Percentiles rank a stretch among this genome's conserved stretches.
Evolutionary conservation across 2,888 invertebrate genomes (phyloP).

Genomic region (Suillia variegata): DNA sequence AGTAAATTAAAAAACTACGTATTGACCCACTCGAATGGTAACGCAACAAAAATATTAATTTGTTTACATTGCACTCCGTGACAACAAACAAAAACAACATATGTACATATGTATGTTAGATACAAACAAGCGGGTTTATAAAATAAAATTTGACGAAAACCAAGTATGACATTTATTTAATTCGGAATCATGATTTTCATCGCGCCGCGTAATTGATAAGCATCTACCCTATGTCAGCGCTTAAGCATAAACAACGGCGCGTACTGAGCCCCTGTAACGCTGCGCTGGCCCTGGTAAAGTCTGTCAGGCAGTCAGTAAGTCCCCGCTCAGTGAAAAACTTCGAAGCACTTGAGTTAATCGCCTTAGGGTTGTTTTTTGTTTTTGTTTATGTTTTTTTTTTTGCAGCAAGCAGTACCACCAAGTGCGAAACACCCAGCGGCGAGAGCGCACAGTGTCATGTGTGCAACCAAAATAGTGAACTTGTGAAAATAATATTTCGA

Average conservation of each 20-base stretch:
- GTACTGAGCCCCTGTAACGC: too few relatives aligned
- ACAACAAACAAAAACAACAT: not conserved
- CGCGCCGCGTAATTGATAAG: conserved; percentile 56
- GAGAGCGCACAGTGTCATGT: not conserved
- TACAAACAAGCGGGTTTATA: not conserved
- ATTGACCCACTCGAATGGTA: too few relatives aligned
- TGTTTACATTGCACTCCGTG: not conserved
- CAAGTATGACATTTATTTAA: conserved; percentile 60
- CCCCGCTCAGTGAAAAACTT: too few relatives aligned
- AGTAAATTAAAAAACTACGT: too few relatives aligned
- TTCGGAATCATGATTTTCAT: conserved; percentile 59
- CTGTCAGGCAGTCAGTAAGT: too few relatives aligned
- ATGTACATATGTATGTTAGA: too few relatives aligned
- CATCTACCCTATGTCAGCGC: conserved; percentile 41
- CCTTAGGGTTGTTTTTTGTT: conserved; percentile 58
- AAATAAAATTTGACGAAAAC: conserved; percentile 48
- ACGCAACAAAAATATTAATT: not conserved
- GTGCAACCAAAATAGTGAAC: too few relatives aligned
- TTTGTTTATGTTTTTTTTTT: too few relatives aligned
- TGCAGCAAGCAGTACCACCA: conserved; percentile 12
- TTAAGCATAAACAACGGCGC: not conserved
- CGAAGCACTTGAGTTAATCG: conserved; percentile 54
- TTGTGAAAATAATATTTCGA: too few relatives aligned
- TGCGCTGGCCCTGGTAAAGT: too few relatives aligned
- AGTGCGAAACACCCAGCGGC: not conserved